Base-by-base conservation (phyloP, 2,113 vertebrate genomes). In the Nycticorax nycticorax region DNA sequence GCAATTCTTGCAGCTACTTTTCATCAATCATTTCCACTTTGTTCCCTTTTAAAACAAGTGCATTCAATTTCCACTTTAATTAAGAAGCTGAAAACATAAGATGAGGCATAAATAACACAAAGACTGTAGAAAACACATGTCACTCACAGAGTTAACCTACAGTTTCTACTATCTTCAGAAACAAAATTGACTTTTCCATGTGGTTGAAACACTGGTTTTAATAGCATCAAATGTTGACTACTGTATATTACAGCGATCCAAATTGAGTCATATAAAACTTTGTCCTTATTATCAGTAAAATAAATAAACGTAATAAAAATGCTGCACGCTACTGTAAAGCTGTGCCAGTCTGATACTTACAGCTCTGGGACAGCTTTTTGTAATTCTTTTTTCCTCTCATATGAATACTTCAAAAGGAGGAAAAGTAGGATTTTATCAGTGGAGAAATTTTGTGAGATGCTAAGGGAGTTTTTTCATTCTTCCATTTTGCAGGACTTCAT, bases 1-100 rank as follows among this genome's bases (percentile, higher is more conserved):
- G 89, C 73, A 81, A 48, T 95, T 86, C 95, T 94, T 83, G 78
- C 83, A 93, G 77, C 16, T 84, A 87, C 53, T 69, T 91, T 85
- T 92, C 91, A 97, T 96, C 79, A 89, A 93, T 97, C 91, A 91
- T 97, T 94, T 94, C 14, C 32, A 90, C 66, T 97, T 96, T 53
- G 23, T 95, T 93, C 71, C 41, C 45, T 85, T 91, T 95, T 84
- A 28, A 78, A 96, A 89, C 68, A 72, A 96, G 67, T 83, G 39
- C 30, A 64, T 92, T 96, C 85, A 69, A 73, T 96, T 91, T 91
- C 59, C 43, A 43, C 76, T 91, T 95, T 96, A 97, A 97, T 94
- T 86, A 90, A 96, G 81, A 88, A 90, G 30, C 66, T 93, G 93
- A 89, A 91, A 97, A 91, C 68, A 68, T 41, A 63, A 17, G 10